Evolutionary conservation across 2,888 invertebrate genomes (phyloP).

Genomic region (Sericinus montela): DNA sequence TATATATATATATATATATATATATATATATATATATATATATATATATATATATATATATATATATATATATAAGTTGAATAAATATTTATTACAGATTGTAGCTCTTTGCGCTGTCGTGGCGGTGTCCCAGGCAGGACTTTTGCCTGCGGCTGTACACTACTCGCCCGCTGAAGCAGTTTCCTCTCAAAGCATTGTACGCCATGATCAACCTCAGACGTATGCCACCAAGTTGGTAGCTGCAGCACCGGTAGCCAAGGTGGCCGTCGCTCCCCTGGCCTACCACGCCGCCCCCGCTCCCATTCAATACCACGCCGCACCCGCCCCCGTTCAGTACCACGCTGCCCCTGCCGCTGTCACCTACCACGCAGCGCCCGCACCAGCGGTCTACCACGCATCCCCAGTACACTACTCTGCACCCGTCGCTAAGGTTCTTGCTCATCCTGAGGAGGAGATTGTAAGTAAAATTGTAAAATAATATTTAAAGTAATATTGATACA

Average conservation of each 20-base stretch:
- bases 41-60: too few relatives aligned
- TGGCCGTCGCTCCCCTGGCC: conserved; percentile 29
- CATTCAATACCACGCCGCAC: neutral
- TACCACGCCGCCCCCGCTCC: conserved; percentile 40
- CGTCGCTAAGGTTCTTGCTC: conserved; percentile 36
- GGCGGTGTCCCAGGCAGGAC: conserved; percentile 37
- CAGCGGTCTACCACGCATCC: neutral
- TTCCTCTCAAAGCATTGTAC: conserved; percentile 53
- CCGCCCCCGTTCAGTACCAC: conserved; percentile 26
- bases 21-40: too few relatives aligned
- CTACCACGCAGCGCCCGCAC: too few relatives aligned
- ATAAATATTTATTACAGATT: too few relatives aligned
- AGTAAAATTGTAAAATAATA: too few relatives aligned
- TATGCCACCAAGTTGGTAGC: conserved; percentile 34
- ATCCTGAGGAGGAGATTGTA: conserved; percentile 30
- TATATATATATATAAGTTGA: too few relatives aligned
- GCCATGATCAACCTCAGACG: conserved; percentile 45
- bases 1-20: too few relatives aligned
- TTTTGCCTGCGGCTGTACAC: conserved; percentile 50
- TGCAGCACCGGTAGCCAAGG: conserved; percentile 30
- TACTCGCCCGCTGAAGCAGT: conserved; percentile 46
- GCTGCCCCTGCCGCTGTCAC: conserved; percentile 21
- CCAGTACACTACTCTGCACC: conserved; percentile 20
- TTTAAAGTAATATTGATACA: too few relatives aligned
- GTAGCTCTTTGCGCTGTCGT: conserved; percentile 34